Base-by-base conservation (phyloP, 2,797 vertebrate species). In the Chrosomus eos region DNA sequence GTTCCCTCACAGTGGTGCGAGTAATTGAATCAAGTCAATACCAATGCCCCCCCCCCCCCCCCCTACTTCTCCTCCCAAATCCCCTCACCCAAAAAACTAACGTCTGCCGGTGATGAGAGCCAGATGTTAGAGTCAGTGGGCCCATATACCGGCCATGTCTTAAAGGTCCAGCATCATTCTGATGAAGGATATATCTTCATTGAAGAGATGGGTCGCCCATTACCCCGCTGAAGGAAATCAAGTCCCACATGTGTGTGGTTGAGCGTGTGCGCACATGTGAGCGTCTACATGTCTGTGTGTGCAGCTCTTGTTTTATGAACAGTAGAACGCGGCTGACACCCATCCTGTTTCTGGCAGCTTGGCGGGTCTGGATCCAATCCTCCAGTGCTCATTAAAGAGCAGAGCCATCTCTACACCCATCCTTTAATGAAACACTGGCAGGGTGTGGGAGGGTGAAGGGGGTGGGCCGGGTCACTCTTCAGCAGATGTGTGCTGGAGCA, bases 11-110 rank as follows among this genome's bases (percentile, higher is more conserved):
- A 87, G 92, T 92, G 93, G 93, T 95, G 95, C 94, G 93, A 92
- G 94, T 96, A 97, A 97, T 96, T 96, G 96, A 97, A 96, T 97
- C 96, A 97, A 95, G 95, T 95, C 94, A 95, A 95, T 96, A 95
- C 92, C 91, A 94, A 95, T 93, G 92, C 88, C 87, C 81, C 43
- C 87, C 83, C 81, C 79, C 60, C 38, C 87, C 83, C 79, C 79
- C 19, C 0, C n/a, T n/a, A 31, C 60, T 36, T 31, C 78, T 89
- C 88, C 73, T 58, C 71, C 75, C 73, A 77, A 90, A 90, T 79
- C 82, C 90, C 90, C 88, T 88, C 87, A 91, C 91, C 90, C 94
- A 81, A 68, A 75, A 73, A 76, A 78, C 90, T 94, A 93, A 93
- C 93, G 92, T 92, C 91, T 92, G 93, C 93, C 91, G 91, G 91